phyloP scores from a whole-genome alignment of 2,113 vertebrate species.

The Protomyctophum bolini region DNA sequence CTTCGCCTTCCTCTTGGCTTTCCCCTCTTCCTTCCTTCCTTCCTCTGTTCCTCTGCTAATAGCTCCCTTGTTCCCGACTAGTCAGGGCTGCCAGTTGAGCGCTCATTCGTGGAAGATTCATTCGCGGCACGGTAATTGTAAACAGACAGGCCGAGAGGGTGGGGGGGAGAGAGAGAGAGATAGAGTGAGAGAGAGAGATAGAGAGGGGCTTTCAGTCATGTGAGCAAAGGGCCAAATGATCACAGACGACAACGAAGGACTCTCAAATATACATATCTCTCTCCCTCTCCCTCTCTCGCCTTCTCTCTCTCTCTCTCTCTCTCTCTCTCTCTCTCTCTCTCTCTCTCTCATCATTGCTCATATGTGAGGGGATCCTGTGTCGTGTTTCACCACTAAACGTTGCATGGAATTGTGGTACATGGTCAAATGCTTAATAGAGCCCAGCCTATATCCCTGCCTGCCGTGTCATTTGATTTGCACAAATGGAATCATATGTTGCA shows the following conservation, averaged over 20 bases:
- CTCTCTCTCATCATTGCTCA: slow-evolving; percentile 19
- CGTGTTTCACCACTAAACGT: slow-evolving; percentile 47
- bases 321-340: neutral
- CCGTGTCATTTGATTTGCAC: slow-evolving; percentile 26
- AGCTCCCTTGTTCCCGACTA: slow-evolving; percentile 85
- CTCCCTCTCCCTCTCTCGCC: slow-evolving; percentile 11
- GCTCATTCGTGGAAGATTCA: slow-evolving; percentile 85
- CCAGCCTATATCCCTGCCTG: slow-evolving; percentile 12
- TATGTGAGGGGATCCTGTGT: slow-evolving; percentile 30
- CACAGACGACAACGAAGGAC: slow-evolving; percentile 35
- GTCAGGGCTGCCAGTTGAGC: slow-evolving; percentile 82
- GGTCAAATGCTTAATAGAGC: slow-evolving; percentile 26
- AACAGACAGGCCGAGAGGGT: slow-evolving; percentile 67
- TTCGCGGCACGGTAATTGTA: slow-evolving; percentile 85
- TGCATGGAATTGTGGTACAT: slow-evolving; percentile 43
- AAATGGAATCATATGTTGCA: slow-evolving; percentile 31
- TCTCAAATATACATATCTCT: slow-evolving; percentile 9
- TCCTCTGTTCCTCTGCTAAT: slow-evolving; percentile 83
- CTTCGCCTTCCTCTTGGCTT: slow-evolving; percentile 82
- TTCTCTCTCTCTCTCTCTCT: slow-evolving; percentile 1
- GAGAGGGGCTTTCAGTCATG: slow-evolving; percentile 15
- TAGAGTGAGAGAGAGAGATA: slow-evolving; percentile 15
- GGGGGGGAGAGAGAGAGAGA: slow-evolving; percentile 27
- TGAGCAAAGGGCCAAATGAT: slow-evolving; percentile 33
- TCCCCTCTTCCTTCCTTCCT: slow-evolving; percentile 85